A percentile compares a stretch with the other conserved stretches of the same genome.
phyloP scores from a whole-genome alignment of 2,113 vertebrate genomes.

The Motacilla tschutschensis region DNA sequence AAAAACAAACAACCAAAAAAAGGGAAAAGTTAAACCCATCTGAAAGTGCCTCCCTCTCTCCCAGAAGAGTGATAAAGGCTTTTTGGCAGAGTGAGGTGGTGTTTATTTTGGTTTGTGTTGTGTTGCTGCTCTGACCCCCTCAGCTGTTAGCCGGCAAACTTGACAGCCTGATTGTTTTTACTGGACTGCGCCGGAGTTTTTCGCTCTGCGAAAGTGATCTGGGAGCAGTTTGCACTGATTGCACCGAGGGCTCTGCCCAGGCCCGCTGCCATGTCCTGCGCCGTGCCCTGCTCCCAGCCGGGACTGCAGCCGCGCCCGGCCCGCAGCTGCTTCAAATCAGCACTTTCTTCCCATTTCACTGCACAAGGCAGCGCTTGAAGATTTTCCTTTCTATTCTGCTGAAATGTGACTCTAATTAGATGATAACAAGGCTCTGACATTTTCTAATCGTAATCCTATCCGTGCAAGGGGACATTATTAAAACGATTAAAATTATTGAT shows the following conservation, averaged over 20 bases:
- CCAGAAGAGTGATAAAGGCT: slow-evolving; percentile 63
- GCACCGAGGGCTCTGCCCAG: slow-evolving; percentile 10
- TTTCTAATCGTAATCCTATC: slow-evolving; percentile 71
- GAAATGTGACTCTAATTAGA: slow-evolving; percentile 73
- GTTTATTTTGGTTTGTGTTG: slow-evolving; percentile 71
- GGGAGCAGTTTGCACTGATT: slow-evolving; percentile 51
- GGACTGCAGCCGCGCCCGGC: background rate
- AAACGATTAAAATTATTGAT: slow-evolving; percentile 56
- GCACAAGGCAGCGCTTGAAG: slow-evolving; percentile 46
- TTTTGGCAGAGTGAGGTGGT: slow-evolving; percentile 49
- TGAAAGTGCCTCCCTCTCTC: slow-evolving; percentile 47
- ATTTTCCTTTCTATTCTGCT: slow-evolving; percentile 54
- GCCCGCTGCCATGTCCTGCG: background rate
- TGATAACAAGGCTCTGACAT: slow-evolving; percentile 74
- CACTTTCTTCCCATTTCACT: slow-evolving; percentile 61
- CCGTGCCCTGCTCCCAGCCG: background rate
- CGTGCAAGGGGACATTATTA: slow-evolving; percentile 38
- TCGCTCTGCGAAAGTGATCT: background rate
- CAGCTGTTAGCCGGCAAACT: slow-evolving; percentile 53
- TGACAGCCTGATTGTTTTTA: slow-evolving; percentile 63
- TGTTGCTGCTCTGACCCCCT: slow-evolving; percentile 66
- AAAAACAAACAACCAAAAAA: slow-evolving; percentile 51
- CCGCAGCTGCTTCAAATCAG: slow-evolving; percentile 68
- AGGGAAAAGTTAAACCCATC: slow-evolving; percentile 33
- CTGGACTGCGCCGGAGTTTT: slow-evolving; percentile 12